A percentile compares a stretch with the other conserved stretches of the same genome.
Evolutionary conservation across 1,140 invertebrate genomes (phyloP).

Genomic region (Drosophila novamexicana): DNA sequence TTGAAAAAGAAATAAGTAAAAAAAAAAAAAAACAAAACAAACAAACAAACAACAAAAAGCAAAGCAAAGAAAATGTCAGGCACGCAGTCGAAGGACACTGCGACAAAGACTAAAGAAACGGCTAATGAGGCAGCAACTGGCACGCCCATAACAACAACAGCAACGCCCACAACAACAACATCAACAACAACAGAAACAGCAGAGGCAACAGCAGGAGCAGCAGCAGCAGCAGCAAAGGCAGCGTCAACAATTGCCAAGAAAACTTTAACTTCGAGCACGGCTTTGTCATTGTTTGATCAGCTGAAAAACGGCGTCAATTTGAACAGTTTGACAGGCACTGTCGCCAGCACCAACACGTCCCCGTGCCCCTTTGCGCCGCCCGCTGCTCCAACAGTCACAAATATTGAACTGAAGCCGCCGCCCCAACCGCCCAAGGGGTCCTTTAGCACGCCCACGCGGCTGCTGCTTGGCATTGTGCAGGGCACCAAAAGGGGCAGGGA

Average conservation of each 20-base stretch:
- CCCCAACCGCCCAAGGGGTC: constrained; percentile 43
- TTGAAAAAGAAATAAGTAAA: constrained; percentile 15
- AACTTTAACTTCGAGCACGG: constrained; percentile 57
- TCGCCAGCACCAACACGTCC: background rate
- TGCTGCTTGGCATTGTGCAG: constrained; percentile 54
- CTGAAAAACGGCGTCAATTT: constrained; percentile 80
- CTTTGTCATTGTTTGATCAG: constrained; percentile 83
- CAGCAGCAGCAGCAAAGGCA: constrained; percentile 12
- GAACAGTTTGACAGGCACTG: constrained; percentile 60
- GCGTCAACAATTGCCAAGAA: constrained; percentile 34
- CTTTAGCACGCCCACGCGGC: constrained; percentile 51
- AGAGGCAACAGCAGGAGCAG: background rate
- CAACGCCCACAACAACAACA: constrained; percentile 11
- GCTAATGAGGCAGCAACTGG: constrained; percentile 16
- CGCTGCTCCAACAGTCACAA: constrained; percentile 29
- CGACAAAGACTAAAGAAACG: constrained; percentile 48
- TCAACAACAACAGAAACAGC: constrained; percentile 9
- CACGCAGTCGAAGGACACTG: constrained; percentile 56
- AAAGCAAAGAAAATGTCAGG: constrained; percentile 61
- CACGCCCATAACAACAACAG: constrained; percentile 16
- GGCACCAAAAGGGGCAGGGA: constrained; percentile 59
- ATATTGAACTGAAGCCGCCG: constrained; percentile 65
- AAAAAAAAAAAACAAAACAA: constrained; percentile 24
- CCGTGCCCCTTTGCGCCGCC: constrained; percentile 39
- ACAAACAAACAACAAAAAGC: constrained; percentile 20